Evolutionary conservation across 2,113 vertebrate genomes (phyloP), one percentile per base, ranked within the genome.

Genomic region (Oncorhynchus keta): DNA sequence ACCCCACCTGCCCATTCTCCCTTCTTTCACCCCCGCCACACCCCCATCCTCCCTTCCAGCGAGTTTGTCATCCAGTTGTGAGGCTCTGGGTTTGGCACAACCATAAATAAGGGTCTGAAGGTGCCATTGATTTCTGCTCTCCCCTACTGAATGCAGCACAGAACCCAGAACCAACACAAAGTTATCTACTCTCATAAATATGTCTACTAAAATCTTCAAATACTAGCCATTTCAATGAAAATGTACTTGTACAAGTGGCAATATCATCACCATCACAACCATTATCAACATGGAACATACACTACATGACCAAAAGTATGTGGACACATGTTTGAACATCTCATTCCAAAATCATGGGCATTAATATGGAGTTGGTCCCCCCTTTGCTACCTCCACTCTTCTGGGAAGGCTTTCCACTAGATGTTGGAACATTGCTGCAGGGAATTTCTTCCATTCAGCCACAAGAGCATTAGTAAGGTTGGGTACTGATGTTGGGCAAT

Each of bases 81-180:
- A 79, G 82, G 74, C 61, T 73, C 68, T 32, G 68, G 72, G 49
- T 87, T 89, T 90, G 86, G 86, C 85, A 88, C 91, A 90, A 84
- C 84, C 88, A 92, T 93, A 92, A 92, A 93, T 93, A 89, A 91
- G 85, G 70, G 73, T 35, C 76, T 76, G 85, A 88, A 81, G 80
- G 76, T 81, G 83, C 79, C 84, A 93, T 92, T 84, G 90, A 93
- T 93, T 92, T 88, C 81, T 84, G 7, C 59, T 74, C 79, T 84
- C 70, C 65, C 39, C 67, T 70, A 6, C 76, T 78, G 79, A 64
- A 82, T 78, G 81, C 73, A 77, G 79, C 65, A 83, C 68, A 48
- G 61, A 64, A 13, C 71, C 70, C 64, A 73, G n/a, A 67, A 62
- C 51, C 45, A 49, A 49, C 69, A 70, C n/a, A 28, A 18, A 62